Conservation (phyloP, 2,113 vertebrate genomes). For the Bujurquina vittata region DNA sequence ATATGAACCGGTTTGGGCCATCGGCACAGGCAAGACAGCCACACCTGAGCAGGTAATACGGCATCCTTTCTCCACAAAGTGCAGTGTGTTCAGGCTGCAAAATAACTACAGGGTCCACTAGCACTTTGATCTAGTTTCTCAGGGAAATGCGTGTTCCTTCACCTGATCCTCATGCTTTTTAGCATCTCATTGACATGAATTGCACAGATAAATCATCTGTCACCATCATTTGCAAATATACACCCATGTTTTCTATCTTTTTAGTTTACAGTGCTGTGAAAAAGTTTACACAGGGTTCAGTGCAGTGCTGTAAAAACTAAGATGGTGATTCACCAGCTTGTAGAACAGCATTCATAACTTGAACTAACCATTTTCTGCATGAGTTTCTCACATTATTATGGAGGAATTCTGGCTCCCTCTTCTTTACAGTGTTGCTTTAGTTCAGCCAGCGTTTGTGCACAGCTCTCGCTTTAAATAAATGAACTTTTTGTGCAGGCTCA, state of each 20-base stretch:
- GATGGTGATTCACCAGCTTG: too few relatives aligned
- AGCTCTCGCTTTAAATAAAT: accelerated
- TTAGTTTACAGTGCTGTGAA: neutral
- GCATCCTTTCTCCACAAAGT: neutral
- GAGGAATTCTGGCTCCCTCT: too few relatives aligned
- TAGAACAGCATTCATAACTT: too few relatives aligned
- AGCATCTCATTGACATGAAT: neutral
- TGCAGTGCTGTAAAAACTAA: too few relatives aligned
- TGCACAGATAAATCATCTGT: too few relatives aligned
- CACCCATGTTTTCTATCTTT: neutral
- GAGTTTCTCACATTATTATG: neutral
- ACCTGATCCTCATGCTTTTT: neutral
- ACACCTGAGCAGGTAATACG: conserved; percentile 88
- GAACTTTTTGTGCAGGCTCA: conserved; percentile 82
- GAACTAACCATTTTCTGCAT: neutral
- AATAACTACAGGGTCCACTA: neutral
- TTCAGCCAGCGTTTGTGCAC: accelerated
- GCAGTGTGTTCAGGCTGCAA: neutral
- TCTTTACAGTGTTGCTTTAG: neutral
- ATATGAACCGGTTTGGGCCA: conserved; percentile 95
- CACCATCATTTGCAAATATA: neutral
- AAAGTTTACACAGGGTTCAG: accelerated
- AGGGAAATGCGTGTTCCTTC: neutral
- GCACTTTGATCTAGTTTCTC: neutral
- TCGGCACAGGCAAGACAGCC: conserved; percentile 93